Percentiles rank a stretch among this genome's conserved stretches.
Evolutionary conservation across 2,888 invertebrate species (phyloP).

Genomic region (Cantharis flavilabris): DNA sequence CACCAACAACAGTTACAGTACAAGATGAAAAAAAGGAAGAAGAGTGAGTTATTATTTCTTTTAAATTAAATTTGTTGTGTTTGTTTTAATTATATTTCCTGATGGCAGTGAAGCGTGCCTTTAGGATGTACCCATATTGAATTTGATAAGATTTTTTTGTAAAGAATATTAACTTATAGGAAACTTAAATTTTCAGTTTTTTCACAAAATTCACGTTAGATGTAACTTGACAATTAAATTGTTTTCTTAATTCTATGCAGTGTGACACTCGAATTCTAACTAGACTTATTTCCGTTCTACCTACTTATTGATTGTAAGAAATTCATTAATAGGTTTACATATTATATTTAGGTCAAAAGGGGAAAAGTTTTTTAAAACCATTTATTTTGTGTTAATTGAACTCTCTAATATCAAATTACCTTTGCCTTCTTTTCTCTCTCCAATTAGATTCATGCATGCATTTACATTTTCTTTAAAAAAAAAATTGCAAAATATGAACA

Average conservation of each 20-base stretch:
- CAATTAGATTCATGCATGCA: background rate
- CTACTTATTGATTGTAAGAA: background rate
- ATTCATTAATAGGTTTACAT: background rate
- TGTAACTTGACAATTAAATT: background rate
- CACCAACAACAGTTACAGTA: conserved; percentile 60
- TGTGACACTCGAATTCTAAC: background rate
- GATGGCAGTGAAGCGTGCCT: background rate
- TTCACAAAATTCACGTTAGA: background rate
- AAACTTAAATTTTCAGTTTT: background rate
- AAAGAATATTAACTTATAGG: background rate
- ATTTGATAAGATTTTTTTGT: background rate
- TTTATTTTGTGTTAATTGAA: background rate
- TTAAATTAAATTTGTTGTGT: background rate
- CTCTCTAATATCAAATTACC: background rate
- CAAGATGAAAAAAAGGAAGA: conserved; percentile 60
- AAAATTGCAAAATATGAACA: no score
- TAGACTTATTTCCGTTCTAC: background rate
- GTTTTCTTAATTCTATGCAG: background rate
- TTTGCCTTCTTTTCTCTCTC: background rate
- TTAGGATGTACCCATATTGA: background rate
- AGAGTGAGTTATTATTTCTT: conserved; percentile 29
- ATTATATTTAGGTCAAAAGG: background rate
- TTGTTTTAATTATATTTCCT: background rate
- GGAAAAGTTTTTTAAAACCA: background rate
- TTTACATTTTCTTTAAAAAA: no score